Percentiles rank a stretch among this genome's conserved stretches.
Evolutionary conservation across 2,113 vertebrate species (phyloP).

Genomic region (Pangasianodon gigas): DNA sequence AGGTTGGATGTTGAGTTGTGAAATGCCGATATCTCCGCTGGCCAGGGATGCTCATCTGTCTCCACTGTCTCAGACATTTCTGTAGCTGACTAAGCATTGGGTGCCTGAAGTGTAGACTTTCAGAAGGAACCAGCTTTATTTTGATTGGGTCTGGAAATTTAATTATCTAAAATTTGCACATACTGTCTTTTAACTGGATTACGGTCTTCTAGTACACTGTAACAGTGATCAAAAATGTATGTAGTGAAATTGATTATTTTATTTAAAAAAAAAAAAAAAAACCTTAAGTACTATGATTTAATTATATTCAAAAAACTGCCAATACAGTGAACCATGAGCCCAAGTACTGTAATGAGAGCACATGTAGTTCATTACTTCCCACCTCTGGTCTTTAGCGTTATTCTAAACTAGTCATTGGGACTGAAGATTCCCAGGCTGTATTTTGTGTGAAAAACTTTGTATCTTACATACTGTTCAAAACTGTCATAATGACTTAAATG

Average conservation of each 20-base stretch:
- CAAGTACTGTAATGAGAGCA: neutral
- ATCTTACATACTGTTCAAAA: neutral
- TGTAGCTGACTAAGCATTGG: neutral
- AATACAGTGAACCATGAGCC: neutral
- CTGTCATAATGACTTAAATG: neutral
- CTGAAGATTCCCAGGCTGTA: neutral
- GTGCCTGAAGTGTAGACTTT: neutral
- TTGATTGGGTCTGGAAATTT: neutral
- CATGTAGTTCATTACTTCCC: neutral
- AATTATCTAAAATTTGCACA: no score
- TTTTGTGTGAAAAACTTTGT: neutral
- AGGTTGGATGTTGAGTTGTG: neutral
- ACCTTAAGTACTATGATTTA: neutral
- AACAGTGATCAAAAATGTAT: no score
- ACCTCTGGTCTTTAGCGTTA: neutral
- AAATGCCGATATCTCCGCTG: neutral
- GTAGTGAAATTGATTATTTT: no score
- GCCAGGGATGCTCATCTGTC: neutral
- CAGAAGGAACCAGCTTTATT: neutral
- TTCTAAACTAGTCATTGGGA: neutral
- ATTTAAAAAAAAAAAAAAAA: no score
- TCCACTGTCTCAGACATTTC: neutral
- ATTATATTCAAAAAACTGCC: neutral
- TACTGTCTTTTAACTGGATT: no score
- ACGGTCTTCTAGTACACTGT: no score